A percentile compares a stretch with the other conserved stretches of the same genome.
These are phyloP conservation scores for Rotaria sp. DNA, from an alignment of 2,888 invertebrate species.

Conservation along the genomic window DNA sequence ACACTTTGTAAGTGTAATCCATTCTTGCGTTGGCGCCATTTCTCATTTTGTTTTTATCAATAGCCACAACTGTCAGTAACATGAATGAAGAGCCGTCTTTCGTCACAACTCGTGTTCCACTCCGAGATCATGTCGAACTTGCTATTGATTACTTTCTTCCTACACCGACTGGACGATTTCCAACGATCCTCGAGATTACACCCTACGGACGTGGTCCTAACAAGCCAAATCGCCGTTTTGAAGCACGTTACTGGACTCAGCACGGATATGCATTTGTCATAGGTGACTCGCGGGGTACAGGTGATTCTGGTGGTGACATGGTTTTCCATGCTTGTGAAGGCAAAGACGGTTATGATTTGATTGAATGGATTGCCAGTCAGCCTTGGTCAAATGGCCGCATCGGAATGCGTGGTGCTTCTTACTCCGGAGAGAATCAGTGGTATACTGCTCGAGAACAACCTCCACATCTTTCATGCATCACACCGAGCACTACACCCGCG, in stretches of 20 bases:
- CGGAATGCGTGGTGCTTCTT: conserved; percentile 33
- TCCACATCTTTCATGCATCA: conserved; percentile 5
- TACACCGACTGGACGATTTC: background rate
- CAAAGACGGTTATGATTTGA: conserved; percentile 33
- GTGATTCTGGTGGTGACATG: conserved; percentile 37
- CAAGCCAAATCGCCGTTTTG: background rate
- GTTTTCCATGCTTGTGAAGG: conserved; percentile 29
- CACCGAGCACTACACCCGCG: conserved; percentile 27
- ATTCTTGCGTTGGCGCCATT: too few species aligned
- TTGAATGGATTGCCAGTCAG: conserved; percentile 32
- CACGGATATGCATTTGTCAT: conserved; percentile 32
- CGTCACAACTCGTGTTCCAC: background rate
- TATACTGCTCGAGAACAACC: conserved; percentile 31
- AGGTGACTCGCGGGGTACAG: conserved; percentile 30
- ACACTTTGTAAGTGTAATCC: too few species aligned
- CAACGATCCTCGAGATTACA: conserved; percentile 16
- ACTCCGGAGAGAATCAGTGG: conserved; percentile 31
- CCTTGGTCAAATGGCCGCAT: conserved; percentile 30
- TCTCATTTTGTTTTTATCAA: too few species aligned
- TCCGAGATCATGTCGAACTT: conserved; percentile 26
- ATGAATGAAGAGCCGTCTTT: too few species aligned
- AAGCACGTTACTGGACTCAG: background rate
- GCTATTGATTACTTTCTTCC: conserved; percentile 19
- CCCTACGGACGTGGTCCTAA: conserved; percentile 20
- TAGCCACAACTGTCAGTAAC: too few species aligned